Percentiles rank a stretch among this genome's conserved stretches.
Evolutionary conservation across 2,888 invertebrate genomes (phyloP).

Genomic region (Biston stratarius): DNA sequence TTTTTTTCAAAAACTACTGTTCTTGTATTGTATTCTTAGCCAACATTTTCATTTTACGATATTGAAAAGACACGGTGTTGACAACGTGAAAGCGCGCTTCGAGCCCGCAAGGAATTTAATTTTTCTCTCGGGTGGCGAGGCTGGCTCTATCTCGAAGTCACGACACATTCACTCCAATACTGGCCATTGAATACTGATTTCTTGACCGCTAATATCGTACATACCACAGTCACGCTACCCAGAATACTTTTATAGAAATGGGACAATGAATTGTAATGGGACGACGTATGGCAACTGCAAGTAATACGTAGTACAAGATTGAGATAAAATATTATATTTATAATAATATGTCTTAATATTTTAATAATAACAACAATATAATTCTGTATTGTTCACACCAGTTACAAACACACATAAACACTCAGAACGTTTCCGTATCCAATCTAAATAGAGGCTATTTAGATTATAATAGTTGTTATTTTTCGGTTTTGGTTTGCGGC

Average conservation of each 20-base stretch:
- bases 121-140: constrained; percentile 58
- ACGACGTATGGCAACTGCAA: too few relatives aligned
- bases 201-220: constrained; percentile 45
- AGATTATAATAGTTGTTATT: too few relatives aligned
- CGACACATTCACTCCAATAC: constrained; percentile 64
- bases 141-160: constrained; percentile 56
- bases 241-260: constrained; percentile 10
- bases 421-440: too few relatives aligned
- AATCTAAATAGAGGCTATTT: too few relatives aligned
- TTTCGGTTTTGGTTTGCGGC: too few relatives aligned
- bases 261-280: background rate
- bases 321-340: too few relatives aligned
- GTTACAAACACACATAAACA: too few relatives aligned
- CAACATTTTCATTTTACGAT: constrained; percentile 29
- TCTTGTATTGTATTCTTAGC: constrained; percentile 1
- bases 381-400: too few relatives aligned
- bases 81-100: constrained; percentile 55
- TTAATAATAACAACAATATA: too few relatives aligned
- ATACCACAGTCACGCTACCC: constrained; percentile 24
- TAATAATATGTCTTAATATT: too few relatives aligned
- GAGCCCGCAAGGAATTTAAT: constrained; percentile 69
- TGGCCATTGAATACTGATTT: constrained; percentile 71
- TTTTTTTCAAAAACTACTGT: background rate
- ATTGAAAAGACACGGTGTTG: constrained; percentile 28
- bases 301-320: too few relatives aligned